These are phyloP conservation scores for Torymus texanus DNA, from an alignment of 2,888 invertebrate genomes.

Conservation along the genomic window DNA sequence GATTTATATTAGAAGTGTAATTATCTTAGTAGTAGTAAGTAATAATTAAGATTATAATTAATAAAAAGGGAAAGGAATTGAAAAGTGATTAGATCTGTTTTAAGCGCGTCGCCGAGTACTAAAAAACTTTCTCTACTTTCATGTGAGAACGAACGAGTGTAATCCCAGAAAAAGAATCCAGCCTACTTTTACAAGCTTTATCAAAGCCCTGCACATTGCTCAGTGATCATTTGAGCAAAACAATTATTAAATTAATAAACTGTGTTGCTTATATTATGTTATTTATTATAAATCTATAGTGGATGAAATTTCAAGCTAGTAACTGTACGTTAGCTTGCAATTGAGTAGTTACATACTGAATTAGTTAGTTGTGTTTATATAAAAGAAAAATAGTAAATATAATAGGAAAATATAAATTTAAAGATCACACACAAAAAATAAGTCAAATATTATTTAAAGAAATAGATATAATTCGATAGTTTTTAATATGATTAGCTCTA, in stretches of 20 bases:
- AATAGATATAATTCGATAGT: too few species aligned
- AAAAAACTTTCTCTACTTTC: conserved; percentile 68
- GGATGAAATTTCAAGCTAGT: too few species aligned
- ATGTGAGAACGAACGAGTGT: conserved; percentile 58
- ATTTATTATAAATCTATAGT: too few species aligned
- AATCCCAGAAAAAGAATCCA: conserved; percentile 52
- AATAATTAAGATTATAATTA: conserved; percentile 34
- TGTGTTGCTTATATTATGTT: neutral
- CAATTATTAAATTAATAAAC: neutral
- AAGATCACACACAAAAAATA: too few species aligned
- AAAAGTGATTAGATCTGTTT: conserved; percentile 57
- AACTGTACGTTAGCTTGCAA: too few species aligned
- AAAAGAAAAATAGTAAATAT: too few species aligned
- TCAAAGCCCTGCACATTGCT: conserved; percentile 31
- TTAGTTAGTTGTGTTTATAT: too few species aligned
- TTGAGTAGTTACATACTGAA: too few species aligned
- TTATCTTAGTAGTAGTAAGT: too few species aligned
- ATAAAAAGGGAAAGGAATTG: conserved; percentile 44
- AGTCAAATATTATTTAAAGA: too few species aligned
- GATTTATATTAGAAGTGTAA: neutral
- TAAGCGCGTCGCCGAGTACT: conserved; percentile 54
- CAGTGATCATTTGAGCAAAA: neutral
- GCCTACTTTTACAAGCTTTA: conserved; percentile 51
- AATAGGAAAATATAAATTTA: too few species aligned
- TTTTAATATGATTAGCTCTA: too few species aligned